phyloP scores from a whole-genome alignment of 2,888 invertebrate species.

The Notodonta ziczac region DNA sequence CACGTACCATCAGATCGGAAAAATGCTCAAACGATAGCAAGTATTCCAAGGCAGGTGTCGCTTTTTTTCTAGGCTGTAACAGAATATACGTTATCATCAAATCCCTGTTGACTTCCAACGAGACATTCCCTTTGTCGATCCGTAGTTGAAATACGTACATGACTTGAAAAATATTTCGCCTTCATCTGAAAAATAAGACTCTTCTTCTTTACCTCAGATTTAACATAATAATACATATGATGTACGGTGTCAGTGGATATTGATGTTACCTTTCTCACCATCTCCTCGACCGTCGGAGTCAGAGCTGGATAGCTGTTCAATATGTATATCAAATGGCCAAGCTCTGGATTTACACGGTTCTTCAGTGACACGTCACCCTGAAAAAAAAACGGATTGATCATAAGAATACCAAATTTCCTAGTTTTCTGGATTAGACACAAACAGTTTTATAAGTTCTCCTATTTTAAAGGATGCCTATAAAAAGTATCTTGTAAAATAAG shows the following conservation, averaged over 20 bases:
- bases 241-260: too few relatives aligned
- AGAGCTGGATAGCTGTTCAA: constrained; percentile 70
- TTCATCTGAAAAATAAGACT: constrained; percentile 48
- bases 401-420: too few relatives aligned
- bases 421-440: too few relatives aligned
- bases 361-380: constrained; percentile 70
- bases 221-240: too few relatives aligned
- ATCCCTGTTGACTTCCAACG: neutral
- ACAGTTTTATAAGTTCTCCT: too few relatives aligned
- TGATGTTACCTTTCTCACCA: constrained; percentile 56
- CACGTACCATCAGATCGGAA: constrained; percentile 64
- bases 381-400: constrained; percentile 15
- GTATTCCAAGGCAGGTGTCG: constrained; percentile 53
- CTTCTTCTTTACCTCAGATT: too few relatives aligned
- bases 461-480: too few relatives aligned
- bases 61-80: constrained; percentile 5
- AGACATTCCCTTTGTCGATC: constrained; percentile 1
- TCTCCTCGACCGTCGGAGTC: constrained; percentile 58
- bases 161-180: constrained; percentile 25
- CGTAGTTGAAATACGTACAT: too few relatives aligned
- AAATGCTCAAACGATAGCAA: constrained; percentile 65
- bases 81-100: neutral
- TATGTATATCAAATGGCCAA: constrained; percentile 74
- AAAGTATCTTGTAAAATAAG: too few relatives aligned
- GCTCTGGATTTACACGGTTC: constrained; percentile 72